phyloP scores from a whole-genome alignment of 2,797 vertebrate species.

The Notoglanidium macrostoma region DNA sequence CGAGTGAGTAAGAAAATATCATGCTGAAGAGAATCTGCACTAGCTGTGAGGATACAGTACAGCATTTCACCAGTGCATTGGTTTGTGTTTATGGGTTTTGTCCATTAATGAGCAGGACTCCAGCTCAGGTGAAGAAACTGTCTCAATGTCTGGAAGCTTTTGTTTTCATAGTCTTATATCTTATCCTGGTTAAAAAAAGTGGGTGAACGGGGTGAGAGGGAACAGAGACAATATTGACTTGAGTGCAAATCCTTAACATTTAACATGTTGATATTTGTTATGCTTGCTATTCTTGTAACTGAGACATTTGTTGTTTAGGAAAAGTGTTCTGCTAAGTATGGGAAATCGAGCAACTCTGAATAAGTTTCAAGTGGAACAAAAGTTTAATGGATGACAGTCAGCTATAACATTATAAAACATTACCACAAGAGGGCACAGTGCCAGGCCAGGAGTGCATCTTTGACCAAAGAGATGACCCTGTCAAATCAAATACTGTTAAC shows the following conservation, averaged over 20 bases:
- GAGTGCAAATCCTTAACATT: not conserved
- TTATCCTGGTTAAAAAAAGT: not conserved
- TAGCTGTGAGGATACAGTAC: not conserved
- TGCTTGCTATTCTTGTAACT: not conserved
- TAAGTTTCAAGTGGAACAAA: not conserved
- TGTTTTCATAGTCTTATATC: not conserved
- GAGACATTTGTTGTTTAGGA: not conserved
- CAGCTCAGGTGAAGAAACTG: not conserved
- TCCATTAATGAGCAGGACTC: not conserved
- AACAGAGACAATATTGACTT: not conserved
- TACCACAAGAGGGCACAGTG: constrained; percentile 22
- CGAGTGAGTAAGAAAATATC: not conserved
- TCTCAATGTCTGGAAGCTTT: not conserved
- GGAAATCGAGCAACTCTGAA: not conserved
- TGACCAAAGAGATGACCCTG: not conserved
- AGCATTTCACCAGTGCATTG: not conserved
- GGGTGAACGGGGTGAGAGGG: not conserved
- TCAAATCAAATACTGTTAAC: not conserved
- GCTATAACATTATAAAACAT: not conserved
- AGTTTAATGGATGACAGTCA: not conserved
- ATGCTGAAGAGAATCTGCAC: not conserved
- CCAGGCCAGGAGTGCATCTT: not conserved
- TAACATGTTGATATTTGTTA: not conserved
- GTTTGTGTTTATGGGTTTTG: not conserved
- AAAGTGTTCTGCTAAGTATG: not conserved